These are phyloP conservation scores for Cyprinodon tularosa DNA, from an alignment of 2,113 vertebrate species.

Conservation along the genomic window DNA sequence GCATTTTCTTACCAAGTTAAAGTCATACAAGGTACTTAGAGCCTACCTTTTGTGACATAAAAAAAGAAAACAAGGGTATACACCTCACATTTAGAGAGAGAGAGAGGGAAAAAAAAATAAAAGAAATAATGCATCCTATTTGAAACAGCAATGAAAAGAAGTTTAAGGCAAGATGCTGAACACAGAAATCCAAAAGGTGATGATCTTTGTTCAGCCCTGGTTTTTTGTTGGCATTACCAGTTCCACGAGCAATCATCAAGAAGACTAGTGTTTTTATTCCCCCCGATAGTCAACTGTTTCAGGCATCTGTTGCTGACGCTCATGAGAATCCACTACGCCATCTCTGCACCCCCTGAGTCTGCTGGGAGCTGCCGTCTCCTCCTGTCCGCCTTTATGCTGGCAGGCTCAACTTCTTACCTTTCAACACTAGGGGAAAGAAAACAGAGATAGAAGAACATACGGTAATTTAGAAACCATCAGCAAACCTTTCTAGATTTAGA, in stretches of 20 bases:
- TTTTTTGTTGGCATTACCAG: constrained; percentile 79
- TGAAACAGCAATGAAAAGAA: constrained; percentile 92
- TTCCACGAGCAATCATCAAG: constrained; percentile 68
- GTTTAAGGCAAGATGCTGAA: constrained; percentile 95
- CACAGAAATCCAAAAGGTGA: constrained; percentile 87
- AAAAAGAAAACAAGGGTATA: constrained; percentile 78
- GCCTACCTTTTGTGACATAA: constrained; percentile 47
- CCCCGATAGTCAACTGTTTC: constrained; percentile 81
- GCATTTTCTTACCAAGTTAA: constrained; percentile 66
- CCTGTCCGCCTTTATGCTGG: constrained; percentile 91
- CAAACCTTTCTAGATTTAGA: not conserved
- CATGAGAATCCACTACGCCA: constrained; percentile 74
- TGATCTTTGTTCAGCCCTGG: constrained; percentile 80
- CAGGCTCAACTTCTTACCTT: constrained; percentile 99
- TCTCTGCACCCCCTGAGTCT: constrained; percentile 85
- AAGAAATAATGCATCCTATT: constrained; percentile 84
- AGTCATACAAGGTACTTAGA: constrained; percentile 61
- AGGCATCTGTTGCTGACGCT: constrained; percentile 85
- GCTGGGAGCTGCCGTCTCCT: constrained; percentile 81
- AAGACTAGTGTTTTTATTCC: constrained; percentile 78
- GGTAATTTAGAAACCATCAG: not conserved
- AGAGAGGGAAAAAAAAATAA: constrained; percentile 80
- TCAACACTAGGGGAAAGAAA: constrained; percentile 85
- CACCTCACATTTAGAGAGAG: constrained; percentile 88
- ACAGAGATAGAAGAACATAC: constrained; percentile 1